Evolutionary conservation across 1,140 invertebrate genomes (phyloP), one percentile per base, ranked within the genome.

Genomic region (Cyclargus thomasi): DNA sequence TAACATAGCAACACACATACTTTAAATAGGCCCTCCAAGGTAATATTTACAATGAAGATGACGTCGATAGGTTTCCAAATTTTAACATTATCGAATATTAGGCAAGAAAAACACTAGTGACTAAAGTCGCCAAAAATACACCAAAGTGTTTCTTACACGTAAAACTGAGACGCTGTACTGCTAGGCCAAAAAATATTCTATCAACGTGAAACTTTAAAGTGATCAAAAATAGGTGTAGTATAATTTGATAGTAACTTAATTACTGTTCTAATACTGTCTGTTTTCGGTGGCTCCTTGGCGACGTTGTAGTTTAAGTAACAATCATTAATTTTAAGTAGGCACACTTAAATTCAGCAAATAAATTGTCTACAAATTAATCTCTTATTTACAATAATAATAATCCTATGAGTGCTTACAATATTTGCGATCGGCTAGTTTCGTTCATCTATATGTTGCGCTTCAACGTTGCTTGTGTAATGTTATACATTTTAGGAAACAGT

Each of bases 41-140:
- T 82, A 85, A 86, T 89, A 89, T 88, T 83, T 89, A 89, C 86
- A 89, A 79, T 86, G 83, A 86, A 80, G 84, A 79, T 74, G 80
- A 82, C 77, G 83, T 77, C 82, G 82, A 85, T 78, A 83, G 79
- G 81, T 82, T 78, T 73, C 76, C 74, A 74, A 77, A 78, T 82
- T 70, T 65, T 63, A 78, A 80, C 75, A 76, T 86, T 80, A 86
- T 76, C 82, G 78, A 86, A 86, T 78, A 83, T 83, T 87, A 89
- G 80, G 80, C 83, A 79, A 85, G 77, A 86, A 82, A 83, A 84
- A 80, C 71, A 75, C 83, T 85, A 85, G 83, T 76, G 72, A 82
- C 76, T 86, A 87, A 71, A 81, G 70, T 65, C 53, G 64, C 53
- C 64, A 35, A 57, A 65, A 53, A 65, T 29, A 57, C 29, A 23